Evolutionary conservation across 2,888 invertebrate genomes (phyloP).

Genomic region (Oxystoma pomonae): DNA sequence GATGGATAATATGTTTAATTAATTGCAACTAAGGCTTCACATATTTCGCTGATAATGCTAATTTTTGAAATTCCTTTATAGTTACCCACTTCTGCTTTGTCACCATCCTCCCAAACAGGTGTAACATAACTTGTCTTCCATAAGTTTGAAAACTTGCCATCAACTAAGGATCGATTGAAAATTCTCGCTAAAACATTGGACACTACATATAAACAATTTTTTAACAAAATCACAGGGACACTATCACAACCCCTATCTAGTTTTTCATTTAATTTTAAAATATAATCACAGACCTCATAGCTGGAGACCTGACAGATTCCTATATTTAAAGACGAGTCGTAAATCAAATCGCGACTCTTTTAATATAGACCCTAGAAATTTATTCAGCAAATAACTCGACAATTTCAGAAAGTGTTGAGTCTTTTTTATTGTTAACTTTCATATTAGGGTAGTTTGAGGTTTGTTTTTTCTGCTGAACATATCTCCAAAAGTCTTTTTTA

Average conservation of each 20-base stretch:
- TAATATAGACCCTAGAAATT: background rate
- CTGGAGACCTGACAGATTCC: background rate
- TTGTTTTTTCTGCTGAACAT: background rate
- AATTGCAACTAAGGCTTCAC: background rate
- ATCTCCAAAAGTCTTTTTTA: background rate
- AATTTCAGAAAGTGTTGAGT: background rate
- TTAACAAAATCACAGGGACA: constrained; percentile 5
- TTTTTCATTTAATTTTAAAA: constrained; percentile 7
- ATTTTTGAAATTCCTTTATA: background rate
- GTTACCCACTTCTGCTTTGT: constrained; percentile 5
- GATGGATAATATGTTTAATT: background rate
- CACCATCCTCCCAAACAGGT: constrained; percentile 7
- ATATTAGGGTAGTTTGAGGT: background rate
- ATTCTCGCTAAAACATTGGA: constrained; percentile 2
- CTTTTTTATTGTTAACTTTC: background rate
- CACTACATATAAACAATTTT: constrained; percentile 6
- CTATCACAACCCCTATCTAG: constrained; percentile 4
- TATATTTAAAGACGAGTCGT: background rate
- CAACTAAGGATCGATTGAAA: constrained; percentile 1
- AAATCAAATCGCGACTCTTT: background rate
- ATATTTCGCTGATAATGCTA: background rate
- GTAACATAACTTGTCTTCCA: constrained; percentile 4
- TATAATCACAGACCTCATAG: background rate
- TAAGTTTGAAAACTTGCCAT: background rate
- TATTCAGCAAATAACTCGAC: background rate